Conservation (phyloP, 2,797 vertebrate species). For the Salmo trutta region DNA sequence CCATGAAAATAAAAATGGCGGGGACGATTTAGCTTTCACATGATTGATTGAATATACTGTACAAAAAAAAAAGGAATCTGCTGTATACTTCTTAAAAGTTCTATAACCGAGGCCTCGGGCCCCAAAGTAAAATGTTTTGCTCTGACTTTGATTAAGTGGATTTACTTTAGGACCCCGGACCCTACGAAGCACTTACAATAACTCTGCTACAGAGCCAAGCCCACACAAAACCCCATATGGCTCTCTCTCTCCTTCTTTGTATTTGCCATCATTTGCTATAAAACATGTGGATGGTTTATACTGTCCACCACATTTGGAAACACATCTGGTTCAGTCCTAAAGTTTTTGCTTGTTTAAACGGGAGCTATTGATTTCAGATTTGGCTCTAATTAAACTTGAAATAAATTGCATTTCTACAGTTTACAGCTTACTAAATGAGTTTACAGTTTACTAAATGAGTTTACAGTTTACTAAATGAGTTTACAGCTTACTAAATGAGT, state of each 20-base stretch:
- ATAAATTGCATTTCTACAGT: constrained; percentile 8
- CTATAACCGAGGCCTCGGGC: not conserved
- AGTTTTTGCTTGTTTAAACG: constrained; percentile 2
- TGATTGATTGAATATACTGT: not conserved
- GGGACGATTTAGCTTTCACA: not conserved
- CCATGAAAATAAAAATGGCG: not conserved
- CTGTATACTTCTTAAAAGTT: constrained; percentile 20
- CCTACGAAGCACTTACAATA: constrained; percentile 17
- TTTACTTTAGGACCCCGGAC: constrained; percentile 18
- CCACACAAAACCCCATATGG: not conserved
- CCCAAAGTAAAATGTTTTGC: constrained; percentile 6
- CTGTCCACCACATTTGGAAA: constrained; percentile 19
- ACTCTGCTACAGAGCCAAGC: not conserved
- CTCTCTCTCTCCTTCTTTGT: not conserved
- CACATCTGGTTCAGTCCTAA: constrained; percentile 40
- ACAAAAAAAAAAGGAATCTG: not conserved
- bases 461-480: too few species aligned
- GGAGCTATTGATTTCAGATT: constrained; percentile 34
- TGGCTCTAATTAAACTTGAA: constrained; percentile 15
- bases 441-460: too few species aligned
- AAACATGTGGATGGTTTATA: constrained; percentile 20
- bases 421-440: constrained; percentile 9
- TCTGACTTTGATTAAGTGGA: not conserved
- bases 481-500: too few species aligned
- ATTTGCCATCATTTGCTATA: constrained; percentile 30